Evolutionary conservation across 2,113 vertebrate genomes (phyloP).

Genomic region (Coptodon bakossiorum): DNA sequence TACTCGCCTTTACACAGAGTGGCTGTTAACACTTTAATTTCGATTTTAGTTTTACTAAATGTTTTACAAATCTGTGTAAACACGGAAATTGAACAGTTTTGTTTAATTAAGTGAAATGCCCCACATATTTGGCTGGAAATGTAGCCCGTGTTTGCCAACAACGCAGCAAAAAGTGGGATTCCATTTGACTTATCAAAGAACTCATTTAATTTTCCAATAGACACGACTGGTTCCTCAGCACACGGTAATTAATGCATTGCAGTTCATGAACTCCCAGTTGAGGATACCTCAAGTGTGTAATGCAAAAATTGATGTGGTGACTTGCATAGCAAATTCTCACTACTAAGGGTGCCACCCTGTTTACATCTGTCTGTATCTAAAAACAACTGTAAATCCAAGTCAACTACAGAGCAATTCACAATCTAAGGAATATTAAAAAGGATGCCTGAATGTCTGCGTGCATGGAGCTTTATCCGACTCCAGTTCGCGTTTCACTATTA

Average conservation of each 20-base stretch:
- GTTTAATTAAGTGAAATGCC: neutral
- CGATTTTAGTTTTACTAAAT: neutral
- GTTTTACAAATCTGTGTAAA: neutral
- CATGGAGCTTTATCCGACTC: neutral
- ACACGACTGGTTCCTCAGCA: conserved; percentile 13
- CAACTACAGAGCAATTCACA: neutral
- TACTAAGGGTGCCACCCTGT: conserved; percentile 10
- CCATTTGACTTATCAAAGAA: neutral
- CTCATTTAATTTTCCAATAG: conserved; percentile 4
- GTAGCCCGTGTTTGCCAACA: neutral
- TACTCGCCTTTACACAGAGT: neutral
- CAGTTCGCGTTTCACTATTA: neutral
- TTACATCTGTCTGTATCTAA: conserved; percentile 30
- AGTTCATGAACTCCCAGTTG: conserved; percentile 44
- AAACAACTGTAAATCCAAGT: neutral
- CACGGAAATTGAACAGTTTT: neutral
- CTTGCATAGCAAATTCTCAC: conserved; percentile 39
- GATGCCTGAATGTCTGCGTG: neutral
- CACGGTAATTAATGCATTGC: conserved; percentile 52
- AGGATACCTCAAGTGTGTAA: conserved; percentile 60
- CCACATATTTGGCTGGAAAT: neutral
- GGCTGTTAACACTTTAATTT: neutral
- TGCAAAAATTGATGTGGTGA: conserved; percentile 31
- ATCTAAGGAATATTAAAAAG: neutral
- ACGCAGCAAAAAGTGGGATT: conserved; percentile 1